Conservation (phyloP, 2,113 vertebrate species). For the Anser cygnoides region DNA sequence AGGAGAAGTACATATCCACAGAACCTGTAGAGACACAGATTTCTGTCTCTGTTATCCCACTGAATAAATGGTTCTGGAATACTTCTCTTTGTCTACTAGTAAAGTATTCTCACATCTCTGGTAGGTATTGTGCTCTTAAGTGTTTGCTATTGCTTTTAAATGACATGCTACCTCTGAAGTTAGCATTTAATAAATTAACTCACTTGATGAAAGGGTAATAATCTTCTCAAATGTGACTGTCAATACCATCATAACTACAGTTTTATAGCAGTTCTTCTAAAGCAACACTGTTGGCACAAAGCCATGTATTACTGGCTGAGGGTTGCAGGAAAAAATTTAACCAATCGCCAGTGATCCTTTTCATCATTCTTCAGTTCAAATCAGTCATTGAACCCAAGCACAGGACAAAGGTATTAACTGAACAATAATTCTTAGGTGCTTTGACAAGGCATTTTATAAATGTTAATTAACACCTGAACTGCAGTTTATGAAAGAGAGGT, state of each 20-base stretch:
- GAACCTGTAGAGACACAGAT: background rate
- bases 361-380: background rate
- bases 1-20: background rate
- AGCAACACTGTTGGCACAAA: conserved; percentile 31
- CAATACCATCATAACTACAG: conserved; percentile 17
- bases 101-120: background rate
- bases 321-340: background rate
- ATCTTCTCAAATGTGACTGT: conserved; percentile 33
- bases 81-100: background rate
- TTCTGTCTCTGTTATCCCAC: background rate
- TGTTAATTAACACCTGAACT: conserved; percentile 42
- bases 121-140: background rate
- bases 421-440: conserved; percentile 33
- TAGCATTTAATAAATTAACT: conserved; percentile 46
- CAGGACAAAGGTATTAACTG: background rate
- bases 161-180: background rate
- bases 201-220: background rate
- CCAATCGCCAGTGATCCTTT: background rate
- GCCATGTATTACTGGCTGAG: background rate
- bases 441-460: conserved; percentile 26
- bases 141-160: background rate
- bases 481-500: background rate
- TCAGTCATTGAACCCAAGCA: background rate
- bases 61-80: background rate
- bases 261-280: conserved; percentile 12